These are phyloP conservation scores for Ctenodactylus gundi DNA, from an alignment of 2,113 vertebrate genomes.

Conservation along the genomic window DNA sequence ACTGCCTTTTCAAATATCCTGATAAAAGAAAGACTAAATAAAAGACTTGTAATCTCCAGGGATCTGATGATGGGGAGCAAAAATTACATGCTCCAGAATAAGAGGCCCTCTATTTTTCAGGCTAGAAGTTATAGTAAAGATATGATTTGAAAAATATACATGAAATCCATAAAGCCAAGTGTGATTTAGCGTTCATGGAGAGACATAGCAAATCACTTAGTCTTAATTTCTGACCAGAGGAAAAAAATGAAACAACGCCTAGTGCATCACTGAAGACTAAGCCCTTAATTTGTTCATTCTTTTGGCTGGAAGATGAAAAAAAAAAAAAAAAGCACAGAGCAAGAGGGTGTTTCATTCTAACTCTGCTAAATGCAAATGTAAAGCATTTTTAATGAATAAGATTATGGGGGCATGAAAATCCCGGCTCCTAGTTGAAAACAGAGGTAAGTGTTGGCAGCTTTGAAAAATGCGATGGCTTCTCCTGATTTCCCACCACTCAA, in stretches of 20 bases:
- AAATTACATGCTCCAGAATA: neutral
- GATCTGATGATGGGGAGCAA: neutral
- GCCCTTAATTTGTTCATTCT: neutral
- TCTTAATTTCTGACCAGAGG: neutral
- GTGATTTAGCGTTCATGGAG: neutral
- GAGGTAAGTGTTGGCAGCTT: neutral
- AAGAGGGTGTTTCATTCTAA: neutral
- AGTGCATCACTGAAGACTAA: neutral
- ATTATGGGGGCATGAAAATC: neutral
- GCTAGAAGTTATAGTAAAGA: neutral
- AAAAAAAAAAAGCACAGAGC: neutral
- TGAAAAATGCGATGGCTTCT: neutral
- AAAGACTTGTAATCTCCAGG: neutral
- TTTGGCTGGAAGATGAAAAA: neutral
- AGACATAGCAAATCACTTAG: neutral
- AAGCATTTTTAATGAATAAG: neutral
- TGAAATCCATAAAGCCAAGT: neutral
- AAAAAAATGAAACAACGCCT: neutral
- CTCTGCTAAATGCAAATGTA: neutral
- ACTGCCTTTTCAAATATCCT: neutral
- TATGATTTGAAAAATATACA: neutral
- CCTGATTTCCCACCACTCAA: neutral
- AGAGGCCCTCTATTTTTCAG: neutral
- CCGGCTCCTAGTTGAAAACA: neutral
- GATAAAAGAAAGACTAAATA: neutral